Evolutionary conservation across 2,113 vertebrate genomes (phyloP), one percentile per base, ranked within the genome.

Genomic region (Rallus limicola): DNA sequence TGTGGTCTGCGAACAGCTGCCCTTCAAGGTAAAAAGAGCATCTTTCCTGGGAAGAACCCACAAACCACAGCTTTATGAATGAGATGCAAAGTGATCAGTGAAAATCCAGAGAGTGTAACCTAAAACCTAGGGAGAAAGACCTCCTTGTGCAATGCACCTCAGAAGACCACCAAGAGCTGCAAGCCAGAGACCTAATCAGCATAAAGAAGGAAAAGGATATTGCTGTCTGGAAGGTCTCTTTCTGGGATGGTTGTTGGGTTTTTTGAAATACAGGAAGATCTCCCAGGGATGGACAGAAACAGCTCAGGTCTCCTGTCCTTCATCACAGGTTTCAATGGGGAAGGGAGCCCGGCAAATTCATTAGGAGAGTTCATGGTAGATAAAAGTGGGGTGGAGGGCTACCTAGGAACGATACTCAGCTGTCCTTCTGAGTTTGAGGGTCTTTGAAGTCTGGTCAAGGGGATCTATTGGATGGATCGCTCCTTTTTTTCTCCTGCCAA

Each of bases 61-160:
- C 21, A 13, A 91, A 83, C 65, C n/a, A 42, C 72, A 82, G 46
- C 53, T 75, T 89, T 81, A 52, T 89, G 69, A 89, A 82, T 76
- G 24, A 92, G 87, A 77, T 46, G 25, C 20, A 17, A 26, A 95
- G 14, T 16, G 60, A 76, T 42, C 29, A 31, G 68, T n/a, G 17
- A 6, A 80, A 48, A 29, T 40, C 77, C 33, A 9, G 38, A 81
- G 20, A 64, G 34, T 4, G 2, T 44, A 71, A 79, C 20, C 46
- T 6, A 77, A 38, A 84, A 53, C 7, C 3, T 7, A 21, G 26
- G 16, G 40, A 86, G 26, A 87, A 68, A 72, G 31, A n/a, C 14
- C 16, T 84, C 29, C 31, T 60, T 44, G 56, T 71, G 29, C 34
- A 75, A 31, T 25, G 33, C 31, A 81, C 46, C 60, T 85, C 62